Evolutionary conservation across 2,888 invertebrate genomes (phyloP).

Genomic region (Harpagoxenus sublaevis): DNA sequence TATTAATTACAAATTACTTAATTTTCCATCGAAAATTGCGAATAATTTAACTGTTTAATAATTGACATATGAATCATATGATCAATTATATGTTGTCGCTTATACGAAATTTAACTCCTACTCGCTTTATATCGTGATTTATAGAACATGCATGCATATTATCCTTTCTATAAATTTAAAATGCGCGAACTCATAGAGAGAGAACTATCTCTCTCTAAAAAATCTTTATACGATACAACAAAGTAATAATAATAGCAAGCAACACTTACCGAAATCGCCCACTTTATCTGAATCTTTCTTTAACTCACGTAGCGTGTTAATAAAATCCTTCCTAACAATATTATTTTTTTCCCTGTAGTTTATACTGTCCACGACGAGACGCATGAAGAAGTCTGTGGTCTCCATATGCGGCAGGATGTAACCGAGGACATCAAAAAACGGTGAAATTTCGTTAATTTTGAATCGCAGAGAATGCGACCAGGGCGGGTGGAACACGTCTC

Average conservation of each 20-base stretch:
- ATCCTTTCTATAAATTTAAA: not conserved
- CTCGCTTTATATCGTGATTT: not conserved
- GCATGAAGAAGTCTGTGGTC: slow-evolving; percentile 76
- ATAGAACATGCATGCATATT: too few relatives aligned
- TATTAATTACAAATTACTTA: not conserved
- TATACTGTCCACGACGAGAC: slow-evolving; percentile 78
- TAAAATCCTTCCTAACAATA: slow-evolving; percentile 84
- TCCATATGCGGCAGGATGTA: slow-evolving; percentile 67
- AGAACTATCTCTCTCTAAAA: not conserved
- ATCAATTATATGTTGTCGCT: too few relatives aligned
- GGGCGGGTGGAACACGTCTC: not conserved
- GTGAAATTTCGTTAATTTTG: slow-evolving; percentile 43
- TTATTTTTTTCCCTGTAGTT: slow-evolving; percentile 80
- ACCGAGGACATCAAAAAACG: slow-evolving; percentile 68
- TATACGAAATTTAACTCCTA: not conserved
- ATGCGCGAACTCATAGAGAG: not conserved
- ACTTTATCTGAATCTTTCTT: slow-evolving; percentile 47
- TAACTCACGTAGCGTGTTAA: slow-evolving; percentile 83
- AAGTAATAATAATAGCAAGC: not conserved
- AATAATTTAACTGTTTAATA: not conserved
- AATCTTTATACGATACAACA: not conserved
- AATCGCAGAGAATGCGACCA: not conserved
- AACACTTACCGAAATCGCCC: not conserved
- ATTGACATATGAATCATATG: too few relatives aligned
- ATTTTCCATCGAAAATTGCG: not conserved